Base-by-base conservation (phyloP, 2,113 vertebrate genomes). In the Synchiropus splendidus region DNA sequence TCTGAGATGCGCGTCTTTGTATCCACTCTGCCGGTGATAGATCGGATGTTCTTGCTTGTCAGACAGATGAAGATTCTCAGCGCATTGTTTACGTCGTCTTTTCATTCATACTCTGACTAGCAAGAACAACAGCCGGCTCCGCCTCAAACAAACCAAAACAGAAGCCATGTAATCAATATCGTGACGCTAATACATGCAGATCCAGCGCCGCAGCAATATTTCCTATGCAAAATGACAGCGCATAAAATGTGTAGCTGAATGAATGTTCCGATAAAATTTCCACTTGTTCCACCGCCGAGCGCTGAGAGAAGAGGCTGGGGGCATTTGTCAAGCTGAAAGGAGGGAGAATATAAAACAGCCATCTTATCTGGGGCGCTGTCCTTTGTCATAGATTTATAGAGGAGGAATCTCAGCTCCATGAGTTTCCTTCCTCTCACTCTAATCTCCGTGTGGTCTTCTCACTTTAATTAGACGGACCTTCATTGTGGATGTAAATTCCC, bases 321-420 rank as follows among this genome's bases (percentile, higher is more conserved):
- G 31, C 54, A 63, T 74, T 81, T 60, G 81, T 77, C 67, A 80
- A 59, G 35, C 15, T 55, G 51, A 74, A n/a, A 54, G 60, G 48
- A 51, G 48, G 74, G 45, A 68, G 59, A 80, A 83, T 73, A 69
- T 66, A 74, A 82, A 63, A 50, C 67, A 71, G 64, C 39, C 48
- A 36, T 61, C 58, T 58, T 71, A 75, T 79, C 69, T 71, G 36
- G 27, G 61, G 61, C 44, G 60, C 45, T 36, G 52, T 70, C 50
- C 49, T 73, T 64, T 57, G 58, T 61, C 47, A 61, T 31, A 71
- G 61, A 75, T 72, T 82, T 77, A 76, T 79, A 75, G 62, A 15
- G 42, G 48, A 58, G 51, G 64, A 62, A 70, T 66, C 64, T 72
- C 43, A 51, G 61, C 52, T 54, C 39, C 47, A 51, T 58, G 13